Percentiles rank a stretch among this genome's conserved stretches.
Conservation (phyloP, 2,113 vertebrate species). For the Microcebus ravelobensis region DNA sequence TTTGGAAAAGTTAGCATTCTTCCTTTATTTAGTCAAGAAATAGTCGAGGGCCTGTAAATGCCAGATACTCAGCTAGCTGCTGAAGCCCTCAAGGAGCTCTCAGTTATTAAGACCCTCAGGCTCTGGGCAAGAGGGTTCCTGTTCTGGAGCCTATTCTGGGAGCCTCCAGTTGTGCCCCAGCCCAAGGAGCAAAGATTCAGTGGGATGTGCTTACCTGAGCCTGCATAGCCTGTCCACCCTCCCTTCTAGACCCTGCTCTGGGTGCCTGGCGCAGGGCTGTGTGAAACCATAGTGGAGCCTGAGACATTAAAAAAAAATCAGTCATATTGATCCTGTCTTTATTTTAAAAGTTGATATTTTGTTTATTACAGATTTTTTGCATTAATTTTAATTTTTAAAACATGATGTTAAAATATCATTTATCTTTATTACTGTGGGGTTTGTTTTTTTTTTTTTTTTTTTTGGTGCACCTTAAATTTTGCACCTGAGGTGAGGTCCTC, state of each 20-base stretch:
- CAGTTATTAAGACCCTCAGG: neutral
- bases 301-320: neutral
- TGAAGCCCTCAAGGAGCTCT: neutral
- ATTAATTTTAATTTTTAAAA: conserved; percentile 17
- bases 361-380: neutral
- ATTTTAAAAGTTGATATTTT: neutral
- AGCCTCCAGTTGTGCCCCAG: neutral
- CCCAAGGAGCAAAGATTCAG: neutral
- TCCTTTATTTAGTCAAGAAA: neutral
- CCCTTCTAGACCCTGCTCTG: neutral
- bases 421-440: neutral
- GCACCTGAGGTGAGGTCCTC: neutral
- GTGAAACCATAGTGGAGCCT: neutral
- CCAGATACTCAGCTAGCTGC: neutral
- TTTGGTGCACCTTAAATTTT: neutral
- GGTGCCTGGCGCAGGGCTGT: neutral
- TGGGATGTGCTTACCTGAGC: neutral
- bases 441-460: neutral
- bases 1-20: neutral
- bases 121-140: neutral
- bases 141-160: neutral
- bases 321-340: neutral
- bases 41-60: neutral
- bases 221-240: neutral
- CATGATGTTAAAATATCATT: neutral